Evolutionary conservation across 2,888 invertebrate genomes (phyloP).

Genomic region (Molorchus minor): DNA sequence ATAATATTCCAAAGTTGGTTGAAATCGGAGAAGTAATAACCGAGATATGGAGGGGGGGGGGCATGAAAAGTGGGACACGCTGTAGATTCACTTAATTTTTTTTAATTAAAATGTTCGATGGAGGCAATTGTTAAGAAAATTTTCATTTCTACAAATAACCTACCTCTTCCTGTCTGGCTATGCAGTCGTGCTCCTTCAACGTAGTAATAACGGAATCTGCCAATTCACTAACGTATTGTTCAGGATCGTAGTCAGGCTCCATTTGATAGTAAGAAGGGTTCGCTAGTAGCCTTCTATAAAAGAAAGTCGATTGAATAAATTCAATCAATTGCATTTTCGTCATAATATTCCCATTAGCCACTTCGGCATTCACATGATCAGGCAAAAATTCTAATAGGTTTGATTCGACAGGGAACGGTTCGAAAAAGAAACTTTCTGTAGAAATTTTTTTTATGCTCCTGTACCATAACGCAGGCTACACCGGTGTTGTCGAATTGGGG

Average conservation of each 20-base stretch:
- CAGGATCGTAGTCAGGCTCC: constrained; percentile 61
- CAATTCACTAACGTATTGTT: constrained; percentile 76
- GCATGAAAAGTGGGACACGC: too few species aligned
- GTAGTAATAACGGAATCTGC: constrained; percentile 81
- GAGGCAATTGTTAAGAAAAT: too few species aligned
- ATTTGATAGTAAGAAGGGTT: constrained; percentile 93
- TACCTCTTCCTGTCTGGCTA: constrained; percentile 74
- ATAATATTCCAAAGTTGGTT: too few species aligned
- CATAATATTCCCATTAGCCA: constrained; percentile 94
- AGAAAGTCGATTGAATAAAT: constrained; percentile 98
- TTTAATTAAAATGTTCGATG: too few species aligned
- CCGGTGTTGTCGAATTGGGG: constrained; percentile 97
- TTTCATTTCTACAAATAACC: too few species aligned
- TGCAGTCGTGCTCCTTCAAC: constrained; percentile 80
- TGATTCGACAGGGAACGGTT: constrained; percentile 99
- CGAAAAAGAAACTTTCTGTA: constrained; percentile 99
- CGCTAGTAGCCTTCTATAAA: constrained; percentile 89
- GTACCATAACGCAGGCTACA: constrained; percentile 87
- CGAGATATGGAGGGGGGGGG: too few species aligned
- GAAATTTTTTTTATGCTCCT: constrained; percentile 97
- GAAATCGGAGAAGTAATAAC: too few species aligned
- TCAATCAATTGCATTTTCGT: constrained; percentile 93
- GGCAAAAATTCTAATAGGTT: constrained; percentile 89
- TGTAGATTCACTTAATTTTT: too few species aligned
- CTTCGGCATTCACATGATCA: constrained; percentile 97